These are phyloP conservation scores for Hypocryptadius cinnamomeus DNA, from an alignment of 2,113 vertebrate genomes.

Conservation along the genomic window DNA sequence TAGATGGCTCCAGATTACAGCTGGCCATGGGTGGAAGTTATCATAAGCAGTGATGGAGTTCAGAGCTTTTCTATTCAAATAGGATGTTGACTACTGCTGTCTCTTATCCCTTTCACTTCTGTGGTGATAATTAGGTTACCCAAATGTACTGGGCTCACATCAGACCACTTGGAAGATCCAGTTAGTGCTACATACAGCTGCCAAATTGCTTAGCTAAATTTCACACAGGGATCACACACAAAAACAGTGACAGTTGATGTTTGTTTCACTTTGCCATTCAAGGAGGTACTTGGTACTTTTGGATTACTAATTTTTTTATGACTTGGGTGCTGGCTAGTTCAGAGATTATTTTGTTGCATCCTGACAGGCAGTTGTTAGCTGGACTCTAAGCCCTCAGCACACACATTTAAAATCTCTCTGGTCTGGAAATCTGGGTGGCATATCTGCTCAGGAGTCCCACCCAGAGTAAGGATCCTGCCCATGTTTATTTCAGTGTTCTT, in stretches of 20 bases:
- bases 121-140: slow-evolving; percentile 7
- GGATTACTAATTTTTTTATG: background rate
- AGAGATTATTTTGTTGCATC: background rate
- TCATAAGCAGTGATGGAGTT: slow-evolving; percentile 9
- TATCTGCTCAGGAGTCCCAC: background rate
- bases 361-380: background rate
- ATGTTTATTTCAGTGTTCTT: background rate
- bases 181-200: background rate
- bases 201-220: background rate
- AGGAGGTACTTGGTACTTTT: background rate
- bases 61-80: slow-evolving; percentile 28
- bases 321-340: background rate
- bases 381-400: background rate
- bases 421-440: background rate
- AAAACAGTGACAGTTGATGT: background rate
- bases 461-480: background rate
- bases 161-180: background rate
- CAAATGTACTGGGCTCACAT: background rate
- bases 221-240: background rate
- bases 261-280: background rate
- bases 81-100: background rate
- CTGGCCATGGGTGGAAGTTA: slow-evolving; percentile 15
- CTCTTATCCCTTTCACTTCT: background rate
- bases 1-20: background rate
- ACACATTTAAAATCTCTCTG: background rate